Evolutionary conservation across 2,888 invertebrate genomes (phyloP).

Genomic region (Schizotus pectinicornis): DNA sequence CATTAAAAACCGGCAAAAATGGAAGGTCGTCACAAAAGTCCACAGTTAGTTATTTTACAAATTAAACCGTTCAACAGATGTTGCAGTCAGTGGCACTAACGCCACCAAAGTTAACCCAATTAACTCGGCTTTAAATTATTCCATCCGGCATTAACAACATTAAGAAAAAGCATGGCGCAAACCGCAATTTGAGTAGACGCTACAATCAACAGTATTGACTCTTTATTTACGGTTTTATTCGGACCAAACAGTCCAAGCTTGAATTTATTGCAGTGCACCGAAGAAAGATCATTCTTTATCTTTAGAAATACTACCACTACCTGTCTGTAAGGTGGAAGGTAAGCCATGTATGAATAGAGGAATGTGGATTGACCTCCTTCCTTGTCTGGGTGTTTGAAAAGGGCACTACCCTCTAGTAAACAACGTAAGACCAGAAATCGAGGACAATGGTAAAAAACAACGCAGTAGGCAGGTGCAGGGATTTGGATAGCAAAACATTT

Average conservation of each 20-base stretch:
- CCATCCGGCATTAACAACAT: slow-evolving; percentile 7
- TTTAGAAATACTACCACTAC: slow-evolving; percentile 5
- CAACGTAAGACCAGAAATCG: slow-evolving; percentile 12
- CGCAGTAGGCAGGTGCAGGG: background rate
- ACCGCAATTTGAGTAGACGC: background rate
- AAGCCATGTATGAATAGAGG: slow-evolving; percentile 9
- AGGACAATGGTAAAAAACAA: background rate
- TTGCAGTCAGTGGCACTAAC: slow-evolving; percentile 1
- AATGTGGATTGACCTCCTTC: slow-evolving; percentile 21
- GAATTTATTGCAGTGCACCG: background rate
- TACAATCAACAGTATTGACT: no score
- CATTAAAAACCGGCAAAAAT: background rate
- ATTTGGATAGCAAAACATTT: no score
- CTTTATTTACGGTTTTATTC: background rate
- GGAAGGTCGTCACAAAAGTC: slow-evolving; percentile 3
- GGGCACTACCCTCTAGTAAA: slow-evolving; percentile 14
- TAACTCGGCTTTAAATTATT: slow-evolving; percentile 20
- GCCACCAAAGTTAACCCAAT: slow-evolving; percentile 14
- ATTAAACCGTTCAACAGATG: slow-evolving; percentile 20
- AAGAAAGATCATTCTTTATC: background rate
- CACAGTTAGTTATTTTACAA: slow-evolving; percentile 6
- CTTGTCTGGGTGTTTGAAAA: background rate
- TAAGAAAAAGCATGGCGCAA: background rate
- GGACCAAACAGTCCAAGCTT: no score
- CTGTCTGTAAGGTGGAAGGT: slow-evolving; percentile 5